A percentile compares a stretch with the other conserved stretches of the same genome.
These are phyloP conservation scores for Tetrax tetrax DNA, from an alignment of 2,113 vertebrate genomes.

Conservation along the genomic window DNA sequence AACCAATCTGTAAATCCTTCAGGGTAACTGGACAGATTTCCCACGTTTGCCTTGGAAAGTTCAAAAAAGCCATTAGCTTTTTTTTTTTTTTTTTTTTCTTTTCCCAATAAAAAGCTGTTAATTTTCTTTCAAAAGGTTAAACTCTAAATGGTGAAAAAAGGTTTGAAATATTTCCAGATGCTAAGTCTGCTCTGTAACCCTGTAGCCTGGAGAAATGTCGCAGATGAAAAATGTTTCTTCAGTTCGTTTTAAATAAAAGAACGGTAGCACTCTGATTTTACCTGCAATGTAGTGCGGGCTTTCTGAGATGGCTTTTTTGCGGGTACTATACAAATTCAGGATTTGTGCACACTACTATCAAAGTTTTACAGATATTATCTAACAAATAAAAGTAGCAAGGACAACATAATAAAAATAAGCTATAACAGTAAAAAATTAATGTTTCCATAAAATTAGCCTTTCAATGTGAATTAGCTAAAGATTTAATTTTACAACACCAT, in stretches of 20 bases:
- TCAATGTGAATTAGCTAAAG: background rate
- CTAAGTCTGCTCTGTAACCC: background rate
- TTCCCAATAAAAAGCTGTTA: background rate
- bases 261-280: background rate
- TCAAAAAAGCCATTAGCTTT: background rate
- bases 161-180: background rate
- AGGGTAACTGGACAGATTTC: background rate
- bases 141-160: background rate
- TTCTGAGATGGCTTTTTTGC: background rate
- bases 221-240: background rate
- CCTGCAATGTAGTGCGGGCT: background rate
- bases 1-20: background rate
- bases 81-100: too few relatives aligned
- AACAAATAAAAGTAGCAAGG: background rate
- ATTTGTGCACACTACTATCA: background rate
- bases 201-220: background rate
- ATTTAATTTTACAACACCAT: background rate
- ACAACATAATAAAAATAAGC: background rate
- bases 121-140: background rate
- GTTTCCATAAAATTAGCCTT: background rate
- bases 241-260: background rate
- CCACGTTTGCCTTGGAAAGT: background rate
- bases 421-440: background rate
- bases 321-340: fast-evolving
- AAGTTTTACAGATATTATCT: background rate